phyloP scores from a whole-genome alignment of 1,140 invertebrate species.

The Hypothenemus hampei region DNA sequence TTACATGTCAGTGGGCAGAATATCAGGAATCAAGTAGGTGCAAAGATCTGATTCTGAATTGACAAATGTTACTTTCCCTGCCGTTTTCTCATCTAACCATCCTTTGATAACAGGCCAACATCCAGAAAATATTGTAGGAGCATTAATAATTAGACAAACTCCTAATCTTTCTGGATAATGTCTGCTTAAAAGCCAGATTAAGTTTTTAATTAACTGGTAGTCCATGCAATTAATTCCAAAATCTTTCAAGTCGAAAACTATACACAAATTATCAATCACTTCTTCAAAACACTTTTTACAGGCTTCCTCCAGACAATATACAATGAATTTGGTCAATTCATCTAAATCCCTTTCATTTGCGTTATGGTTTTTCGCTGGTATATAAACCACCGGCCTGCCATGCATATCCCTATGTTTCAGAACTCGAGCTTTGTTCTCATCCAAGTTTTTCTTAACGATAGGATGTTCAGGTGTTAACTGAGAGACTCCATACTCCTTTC shows the following conservation, averaged over 20 bases:
- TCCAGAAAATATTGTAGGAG: slow-evolving; percentile 64
- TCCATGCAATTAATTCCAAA: slow-evolving; percentile 71
- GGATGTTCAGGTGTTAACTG: slow-evolving; percentile 53
- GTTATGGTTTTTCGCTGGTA: slow-evolving; percentile 70
- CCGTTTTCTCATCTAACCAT: slow-evolving; percentile 70
- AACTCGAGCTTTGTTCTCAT: slow-evolving; percentile 59
- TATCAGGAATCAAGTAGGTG: slow-evolving; percentile 68
- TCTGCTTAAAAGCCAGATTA: slow-evolving; percentile 68
- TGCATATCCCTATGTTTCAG: slow-evolving; percentile 63
- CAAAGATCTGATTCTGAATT: slow-evolving; percentile 63
- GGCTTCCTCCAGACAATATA: slow-evolving; percentile 68
- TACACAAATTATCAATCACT: slow-evolving; percentile 71
- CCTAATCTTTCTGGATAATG: slow-evolving; percentile 74
- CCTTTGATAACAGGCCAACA: slow-evolving; percentile 69
- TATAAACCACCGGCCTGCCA: slow-evolving; percentile 69
- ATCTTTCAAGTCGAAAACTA: slow-evolving; percentile 68
- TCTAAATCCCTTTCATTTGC: slow-evolving; percentile 63
- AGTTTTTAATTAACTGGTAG: slow-evolving; percentile 69
- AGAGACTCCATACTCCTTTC: slow-evolving; percentile 62
- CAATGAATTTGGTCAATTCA: slow-evolving; percentile 70
- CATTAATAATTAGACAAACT: slow-evolving; percentile 66
- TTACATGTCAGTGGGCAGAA: slow-evolving; percentile 61
- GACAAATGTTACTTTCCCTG: slow-evolving; percentile 68
- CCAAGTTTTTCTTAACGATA: slow-evolving; percentile 55
- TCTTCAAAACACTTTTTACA: slow-evolving; percentile 73